Base-by-base conservation (phyloP, 2,888 invertebrate genomes). In the Argyresthia albistria region DNA sequence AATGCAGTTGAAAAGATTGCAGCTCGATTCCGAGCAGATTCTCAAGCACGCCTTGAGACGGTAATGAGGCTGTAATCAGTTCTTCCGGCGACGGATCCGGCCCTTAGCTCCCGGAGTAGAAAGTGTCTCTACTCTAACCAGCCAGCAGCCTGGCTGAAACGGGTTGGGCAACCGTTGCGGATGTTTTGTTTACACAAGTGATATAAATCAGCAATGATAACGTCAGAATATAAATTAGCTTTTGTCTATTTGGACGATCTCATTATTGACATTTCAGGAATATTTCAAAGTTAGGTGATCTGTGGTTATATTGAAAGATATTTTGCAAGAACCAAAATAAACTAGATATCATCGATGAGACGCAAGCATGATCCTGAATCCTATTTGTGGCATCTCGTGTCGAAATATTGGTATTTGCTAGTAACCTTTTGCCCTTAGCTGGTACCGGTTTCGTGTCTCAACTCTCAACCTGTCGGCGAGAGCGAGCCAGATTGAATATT, bases 41-140 rank as follows among this genome's bases (percentile, higher is more conserved):
- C 25, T 25, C 25, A 25, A 25, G 25, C 25, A 25, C 25, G 25
- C 25, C 25, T 25, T 25, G 25, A 62, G 60, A 59, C 58, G 61
- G 65, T 73, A 80, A 77, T 68, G 70, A 76, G 71, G 74, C 67
- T 76, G 69, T 78, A 77, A 78, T 77, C 68, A 70, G 69, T 72
- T 76, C 73, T 80, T 79, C 78, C 76, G 77, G 68, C 65, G 62
- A 56, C 56, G 59, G 60, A 62, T 70, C 68, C 69, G 70, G 69
- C 67, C 69, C 60, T 61, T 58, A 58, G 55, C 57, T 58, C 65
- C 62, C 63, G 67, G 70, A 70, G 67, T 76, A 76, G 78, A 79
- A 80, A 80, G 77, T 73, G 61, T 61, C 53, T 25, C 58, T 64
- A 66, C 53, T 25, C 58, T 64, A 66, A 67, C 67, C 58, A 66